phyloP scores from a whole-genome alignment of 2,113 vertebrate genomes.

The Pygoscelis adeliae region DNA sequence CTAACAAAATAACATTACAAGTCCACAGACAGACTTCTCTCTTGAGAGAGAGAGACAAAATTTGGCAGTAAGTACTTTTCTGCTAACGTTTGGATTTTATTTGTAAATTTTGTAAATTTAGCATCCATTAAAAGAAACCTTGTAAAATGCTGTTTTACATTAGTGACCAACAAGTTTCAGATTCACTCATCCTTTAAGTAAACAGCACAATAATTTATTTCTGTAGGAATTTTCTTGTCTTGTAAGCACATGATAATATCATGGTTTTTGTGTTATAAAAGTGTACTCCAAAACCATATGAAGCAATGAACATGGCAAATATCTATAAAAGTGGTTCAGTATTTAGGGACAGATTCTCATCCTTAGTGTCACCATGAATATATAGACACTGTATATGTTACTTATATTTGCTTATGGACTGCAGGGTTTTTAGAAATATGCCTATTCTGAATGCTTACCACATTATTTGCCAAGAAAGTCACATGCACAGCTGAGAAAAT shows the following conservation, averaged over 20 bases:
- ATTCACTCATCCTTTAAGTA: background rate
- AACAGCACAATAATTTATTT: background rate
- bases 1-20: background rate
- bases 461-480: conserved; percentile 41
- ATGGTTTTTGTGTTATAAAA: background rate
- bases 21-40: background rate
- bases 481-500: conserved; percentile 59
- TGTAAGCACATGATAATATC: background rate
- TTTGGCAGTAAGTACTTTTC: background rate
- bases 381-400: background rate
- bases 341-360: background rate
- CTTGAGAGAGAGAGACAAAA: background rate
- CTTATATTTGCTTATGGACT: background rate
- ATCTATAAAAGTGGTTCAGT: background rate
- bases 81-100: background rate
- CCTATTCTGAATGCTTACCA: conserved; percentile 24
- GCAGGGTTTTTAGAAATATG: background rate
- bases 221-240: background rate
- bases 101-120: background rate
- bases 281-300: background rate
- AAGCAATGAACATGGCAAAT: background rate
- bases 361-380: background rate
- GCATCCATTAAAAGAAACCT: background rate
- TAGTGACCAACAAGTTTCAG: background rate
- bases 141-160: background rate